Evolutionary conservation across 2,888 invertebrate genomes (phyloP).

Genomic region (Erebia aethiops): DNA sequence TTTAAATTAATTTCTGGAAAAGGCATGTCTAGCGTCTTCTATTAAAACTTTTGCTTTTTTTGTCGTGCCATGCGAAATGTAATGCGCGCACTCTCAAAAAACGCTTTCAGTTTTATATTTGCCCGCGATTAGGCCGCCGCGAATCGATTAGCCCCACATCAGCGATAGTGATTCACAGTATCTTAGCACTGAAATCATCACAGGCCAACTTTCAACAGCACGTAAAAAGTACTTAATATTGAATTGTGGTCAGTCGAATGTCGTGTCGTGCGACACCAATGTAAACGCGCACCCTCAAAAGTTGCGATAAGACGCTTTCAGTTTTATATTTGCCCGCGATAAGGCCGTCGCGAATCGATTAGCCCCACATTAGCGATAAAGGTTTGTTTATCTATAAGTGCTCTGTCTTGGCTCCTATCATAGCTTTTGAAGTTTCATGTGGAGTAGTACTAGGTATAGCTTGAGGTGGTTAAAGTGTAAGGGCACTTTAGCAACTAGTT

Average conservation of each 20-base stretch:
- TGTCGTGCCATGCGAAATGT: slow-evolving; percentile 40
- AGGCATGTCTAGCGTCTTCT: too few relatives aligned
- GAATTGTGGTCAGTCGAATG: neutral
- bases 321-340: slow-evolving; percentile 62
- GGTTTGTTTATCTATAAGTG: slow-evolving; percentile 51
- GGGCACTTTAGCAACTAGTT: slow-evolving; percentile 7
- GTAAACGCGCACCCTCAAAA: slow-evolving; percentile 49
- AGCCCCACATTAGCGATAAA: slow-evolving; percentile 51
- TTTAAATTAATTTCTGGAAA: too few relatives aligned
- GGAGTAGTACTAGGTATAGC: slow-evolving; percentile 27
- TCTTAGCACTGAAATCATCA: too few relatives aligned
- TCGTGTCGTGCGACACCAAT: slow-evolving; percentile 35
- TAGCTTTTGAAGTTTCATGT: slow-evolving; percentile 41
- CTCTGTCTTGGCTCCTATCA: slow-evolving; percentile 43
- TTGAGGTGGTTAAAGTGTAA: slow-evolving; percentile 15
- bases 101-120: slow-evolving; percentile 66
- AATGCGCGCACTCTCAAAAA: slow-evolving; percentile 48
- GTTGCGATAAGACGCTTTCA: slow-evolving; percentile 61
- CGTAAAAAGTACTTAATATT: too few relatives aligned
- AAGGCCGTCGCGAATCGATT: slow-evolving; percentile 62
- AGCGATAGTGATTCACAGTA: slow-evolving; percentile 39
- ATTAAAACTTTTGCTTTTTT: too few relatives aligned
- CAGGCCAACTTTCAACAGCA: too few relatives aligned
- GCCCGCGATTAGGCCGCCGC: slow-evolving; percentile 51
- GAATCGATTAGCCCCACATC: slow-evolving; percentile 63